Evolutionary conservation across 2,888 invertebrate genomes (phyloP), one percentile per base, ranked within the genome.

Genomic region (Leptinotarsa tumamoca): DNA sequence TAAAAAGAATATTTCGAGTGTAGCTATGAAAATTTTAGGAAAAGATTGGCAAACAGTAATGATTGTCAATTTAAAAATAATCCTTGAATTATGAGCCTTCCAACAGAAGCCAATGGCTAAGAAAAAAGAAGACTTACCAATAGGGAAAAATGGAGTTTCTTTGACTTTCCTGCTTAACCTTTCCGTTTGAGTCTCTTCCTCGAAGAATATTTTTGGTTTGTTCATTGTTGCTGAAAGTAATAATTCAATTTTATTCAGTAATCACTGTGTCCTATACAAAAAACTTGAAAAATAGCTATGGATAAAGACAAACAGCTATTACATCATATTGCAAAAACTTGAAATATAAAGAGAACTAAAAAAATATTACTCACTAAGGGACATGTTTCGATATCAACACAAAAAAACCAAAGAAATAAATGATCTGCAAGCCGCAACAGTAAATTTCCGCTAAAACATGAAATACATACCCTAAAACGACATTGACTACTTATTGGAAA

Each of bases 71-170:
- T 10, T 43, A 43, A 43, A 43, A 43, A 43, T 5, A 2, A 10
- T 43, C 2, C 10, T 43, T 43, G 43, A 43, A 43, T 10, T 43
- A 10, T 43, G 43, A 43, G 10, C 43, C 43, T 10, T 43, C 5
- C 10, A 43, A 43, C 10, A 43, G 43, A 43, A 10, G 43, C 10
- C 43, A 43, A 10, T 43, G 10, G 43, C 13, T 15, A n/a, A 68
- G 51, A 18, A 27, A 56, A 18, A 70, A 33, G 10, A n/a, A 66
- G 27, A 68, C 91, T 90, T 89, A 94, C 94, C 94, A 80, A 93
- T 88, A 67, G 94, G 90, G 91, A 94, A 93, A 85, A 94, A 93
- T 0, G 94, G 94, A 2, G 92, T 92, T 84, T 94, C 94, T 85
- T 93, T 93, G 2, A 93, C 91, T 86, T 94, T 94, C 79, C 91